Evolutionary conservation across 2,888 invertebrate genomes (phyloP), one percentile per base, ranked within the genome.

Genomic region (Temnothorax rugatulus): DNA sequence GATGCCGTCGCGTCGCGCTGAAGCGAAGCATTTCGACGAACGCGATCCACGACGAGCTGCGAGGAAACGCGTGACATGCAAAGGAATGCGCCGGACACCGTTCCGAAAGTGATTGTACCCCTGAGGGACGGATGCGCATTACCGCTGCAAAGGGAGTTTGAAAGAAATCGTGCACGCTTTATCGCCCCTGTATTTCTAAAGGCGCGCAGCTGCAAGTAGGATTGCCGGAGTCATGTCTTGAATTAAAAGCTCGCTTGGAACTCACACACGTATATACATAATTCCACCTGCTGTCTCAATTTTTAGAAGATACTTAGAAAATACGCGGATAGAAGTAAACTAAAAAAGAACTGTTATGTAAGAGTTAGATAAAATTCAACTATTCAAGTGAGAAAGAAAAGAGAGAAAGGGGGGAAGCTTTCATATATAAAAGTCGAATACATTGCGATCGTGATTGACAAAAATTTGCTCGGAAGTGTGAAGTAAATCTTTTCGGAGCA

Each of bases 61-160:
- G 7, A 34, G 34, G 34, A 34, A 34, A 34, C 34, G 34, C 34
- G 34, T 34, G 34, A 34, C 34, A 34, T 34, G 34, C 73, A 73
- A 73, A 71, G 73, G 13, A 73, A 81, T 38, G 47, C 59, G 50
- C 71, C 21, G 59, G 47, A 71, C 68, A 61, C 85, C 85, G 61
- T 64, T 76, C 63, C 84, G 47, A 52, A 68, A 61, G 68, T 68
- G 81, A 82, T 73, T 81, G 71, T 61, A 44, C 29, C 38, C 54
- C 44, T 73, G 25, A 79, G 47, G 25, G 13, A 71, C 8, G 57
- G 44, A 69, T n/a, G 71, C 34, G 18, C 47, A 25, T 79, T 79
- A 59, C 59, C 47, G 34, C 18, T 59, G 71, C 47, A 38, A 79
- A 25, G 47, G 18, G 47, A 59, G 47, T 71, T 59, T 38, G 59